phyloP scores from a whole-genome alignment of 2,113 vertebrate species.

The Noturus placidus region DNA sequence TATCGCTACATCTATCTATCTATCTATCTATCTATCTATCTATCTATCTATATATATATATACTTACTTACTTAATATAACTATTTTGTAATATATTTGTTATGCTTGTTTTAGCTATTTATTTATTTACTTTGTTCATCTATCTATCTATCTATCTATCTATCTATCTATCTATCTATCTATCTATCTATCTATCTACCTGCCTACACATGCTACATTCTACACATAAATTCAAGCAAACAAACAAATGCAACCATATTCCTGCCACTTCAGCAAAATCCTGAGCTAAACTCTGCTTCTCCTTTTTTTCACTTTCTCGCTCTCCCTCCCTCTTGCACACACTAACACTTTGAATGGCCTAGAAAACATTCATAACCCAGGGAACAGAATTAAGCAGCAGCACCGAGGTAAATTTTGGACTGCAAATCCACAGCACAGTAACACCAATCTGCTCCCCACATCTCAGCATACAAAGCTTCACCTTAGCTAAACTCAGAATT shows the following conservation, averaged over 20 bases:
- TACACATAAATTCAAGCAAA: background rate
- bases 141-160: too few species aligned
- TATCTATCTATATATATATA: background rate
- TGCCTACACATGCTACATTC: background rate
- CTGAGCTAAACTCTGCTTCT: constrained; percentile 2
- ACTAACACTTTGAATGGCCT: constrained; percentile 33
- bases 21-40: background rate
- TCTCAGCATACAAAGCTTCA: constrained; percentile 20
- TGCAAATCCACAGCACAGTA: constrained; percentile 41
- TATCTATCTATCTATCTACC: background rate
- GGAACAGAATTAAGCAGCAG: constrained; percentile 47
- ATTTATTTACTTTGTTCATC: background rate
- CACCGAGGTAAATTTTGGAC: constrained; percentile 38
- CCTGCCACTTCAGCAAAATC: constrained; percentile 2
- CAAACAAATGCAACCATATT: constrained; percentile 17
- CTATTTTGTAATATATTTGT: too few species aligned
- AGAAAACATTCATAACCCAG: constrained; percentile 50
- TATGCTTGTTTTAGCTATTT: too few species aligned
- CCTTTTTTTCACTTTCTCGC: background rate
- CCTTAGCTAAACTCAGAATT: constrained; percentile 24
- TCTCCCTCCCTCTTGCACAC: background rate
- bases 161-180: background rate
- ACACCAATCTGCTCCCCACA: constrained; percentile 46
- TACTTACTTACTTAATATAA: background rate
- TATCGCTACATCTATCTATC: background rate